These are phyloP conservation scores for Radopholus similis DNA, from an alignment of 1,140 invertebrate species.

Conservation along the genomic window DNA sequence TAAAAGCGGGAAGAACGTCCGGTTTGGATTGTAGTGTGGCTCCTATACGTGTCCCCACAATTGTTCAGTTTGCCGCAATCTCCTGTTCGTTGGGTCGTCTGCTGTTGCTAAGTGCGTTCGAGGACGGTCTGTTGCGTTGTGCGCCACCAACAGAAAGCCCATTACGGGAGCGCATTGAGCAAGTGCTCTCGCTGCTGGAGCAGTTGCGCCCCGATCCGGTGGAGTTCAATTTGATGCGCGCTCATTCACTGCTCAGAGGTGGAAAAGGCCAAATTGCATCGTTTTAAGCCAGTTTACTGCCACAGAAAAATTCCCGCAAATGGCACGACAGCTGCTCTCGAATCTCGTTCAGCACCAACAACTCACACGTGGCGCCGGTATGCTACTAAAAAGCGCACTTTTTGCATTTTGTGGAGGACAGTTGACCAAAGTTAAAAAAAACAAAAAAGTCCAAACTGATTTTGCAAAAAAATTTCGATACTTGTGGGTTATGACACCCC, in stretches of 20 bases:
- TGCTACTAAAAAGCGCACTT: background rate
- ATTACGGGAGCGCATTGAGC: background rate
- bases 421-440: too few relatives aligned
- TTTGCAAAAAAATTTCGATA: background rate
- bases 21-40: background rate
- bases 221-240: background rate
- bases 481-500: too few relatives aligned
- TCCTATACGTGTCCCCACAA: background rate
- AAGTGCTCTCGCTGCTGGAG: background rate
- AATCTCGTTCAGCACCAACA: conserved; percentile 22
- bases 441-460: background rate
- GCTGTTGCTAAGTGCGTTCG: conserved; percentile 7
- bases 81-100: conserved; percentile 14
- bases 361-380: background rate
- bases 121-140: conserved; percentile 7
- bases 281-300: background rate
- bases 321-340: conserved; percentile 8
- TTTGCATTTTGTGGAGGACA: too few relatives aligned
- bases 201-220: background rate
- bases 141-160: background rate
- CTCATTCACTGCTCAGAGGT: conserved; percentile 4
- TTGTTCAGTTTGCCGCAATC: background rate
- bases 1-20: background rate
- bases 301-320: conserved; percentile 26
- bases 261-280: background rate